Conservation (phyloP, 2,113 vertebrate genomes). For the Boleophthalmus pectinirostris region DNA sequence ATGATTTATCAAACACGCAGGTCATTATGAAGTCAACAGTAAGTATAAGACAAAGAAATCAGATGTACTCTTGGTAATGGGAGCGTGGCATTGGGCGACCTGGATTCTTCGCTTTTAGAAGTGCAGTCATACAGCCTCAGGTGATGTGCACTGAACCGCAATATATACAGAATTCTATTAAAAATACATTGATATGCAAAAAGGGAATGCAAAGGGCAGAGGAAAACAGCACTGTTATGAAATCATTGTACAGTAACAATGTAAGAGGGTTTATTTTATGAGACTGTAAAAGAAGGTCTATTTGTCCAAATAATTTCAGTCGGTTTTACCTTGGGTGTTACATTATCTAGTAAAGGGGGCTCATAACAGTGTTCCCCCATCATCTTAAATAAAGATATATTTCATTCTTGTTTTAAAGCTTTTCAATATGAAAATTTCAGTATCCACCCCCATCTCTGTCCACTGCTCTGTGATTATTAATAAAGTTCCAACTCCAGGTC, state of each 20-base stretch:
- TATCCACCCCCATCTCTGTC: too few relatives aligned
- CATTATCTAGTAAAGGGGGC: too few relatives aligned
- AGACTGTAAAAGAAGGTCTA: neutral
- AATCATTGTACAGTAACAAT: neutral
- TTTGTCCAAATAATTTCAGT: neutral
- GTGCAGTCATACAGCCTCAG: conserved; percentile 36
- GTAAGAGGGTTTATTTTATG: neutral
- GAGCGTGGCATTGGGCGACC: conserved; percentile 7
- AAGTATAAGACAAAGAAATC: conserved; percentile 26
- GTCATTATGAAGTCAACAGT: conserved; percentile 9
- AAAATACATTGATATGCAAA: conserved; percentile 39
- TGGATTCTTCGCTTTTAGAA: conserved; percentile 18
- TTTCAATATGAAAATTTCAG: too few relatives aligned
- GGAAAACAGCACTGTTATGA: conserved; percentile 18
- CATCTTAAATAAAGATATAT: too few relatives aligned
- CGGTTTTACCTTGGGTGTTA: neutral
- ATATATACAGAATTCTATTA: conserved; percentile 28
- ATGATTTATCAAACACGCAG: neutral
- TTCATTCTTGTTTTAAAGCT: too few relatives aligned
- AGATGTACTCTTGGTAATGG: conserved; percentile 16
- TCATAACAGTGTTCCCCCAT: too few relatives aligned
- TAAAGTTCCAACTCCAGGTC: too few relatives aligned
- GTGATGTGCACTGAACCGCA: conserved; percentile 37
- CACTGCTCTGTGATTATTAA: too few relatives aligned
- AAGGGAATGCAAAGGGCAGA: conserved; percentile 31